These are phyloP conservation scores for Austrofundulus limnaeus DNA, from an alignment of 2,113 vertebrate genomes.

Conservation along the genomic window DNA sequence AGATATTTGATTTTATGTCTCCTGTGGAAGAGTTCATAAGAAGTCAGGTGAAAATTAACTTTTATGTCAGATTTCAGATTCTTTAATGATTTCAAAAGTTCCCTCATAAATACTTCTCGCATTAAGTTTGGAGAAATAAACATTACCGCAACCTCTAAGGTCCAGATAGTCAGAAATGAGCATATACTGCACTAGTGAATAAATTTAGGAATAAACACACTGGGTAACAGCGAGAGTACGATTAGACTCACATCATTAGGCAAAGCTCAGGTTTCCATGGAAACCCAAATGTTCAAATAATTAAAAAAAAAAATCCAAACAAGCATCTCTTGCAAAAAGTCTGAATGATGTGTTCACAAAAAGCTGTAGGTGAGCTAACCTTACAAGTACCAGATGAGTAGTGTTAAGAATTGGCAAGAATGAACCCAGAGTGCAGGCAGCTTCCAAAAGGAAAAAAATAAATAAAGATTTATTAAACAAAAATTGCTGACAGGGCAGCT, in stretches of 20 bases:
- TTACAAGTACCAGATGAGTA: conserved; percentile 31
- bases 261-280: background rate
- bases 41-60: conserved; percentile 4
- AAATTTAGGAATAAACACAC: background rate
- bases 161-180: conserved; percentile 1
- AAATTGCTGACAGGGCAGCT: too few relatives aligned
- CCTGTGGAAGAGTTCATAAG: background rate
- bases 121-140: background rate
- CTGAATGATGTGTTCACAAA: conserved; percentile 2
- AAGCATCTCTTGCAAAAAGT: background rate
- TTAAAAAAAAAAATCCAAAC: background rate
- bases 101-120: background rate
- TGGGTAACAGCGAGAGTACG: background rate
- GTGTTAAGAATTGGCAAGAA: too few relatives aligned
- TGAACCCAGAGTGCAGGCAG: too few relatives aligned
- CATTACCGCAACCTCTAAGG: background rate
- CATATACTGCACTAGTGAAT: background rate
- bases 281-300: background rate
- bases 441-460: too few relatives aligned
- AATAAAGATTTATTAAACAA: too few relatives aligned
- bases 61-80: background rate
- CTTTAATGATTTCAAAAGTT: background rate
- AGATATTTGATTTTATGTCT: conserved; percentile 34
- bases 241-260: conserved; percentile 1
- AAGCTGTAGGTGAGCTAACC: conserved; percentile 21